Conservation (phyloP, 2,888 invertebrate species). For the Microplitis deprimator region DNA sequence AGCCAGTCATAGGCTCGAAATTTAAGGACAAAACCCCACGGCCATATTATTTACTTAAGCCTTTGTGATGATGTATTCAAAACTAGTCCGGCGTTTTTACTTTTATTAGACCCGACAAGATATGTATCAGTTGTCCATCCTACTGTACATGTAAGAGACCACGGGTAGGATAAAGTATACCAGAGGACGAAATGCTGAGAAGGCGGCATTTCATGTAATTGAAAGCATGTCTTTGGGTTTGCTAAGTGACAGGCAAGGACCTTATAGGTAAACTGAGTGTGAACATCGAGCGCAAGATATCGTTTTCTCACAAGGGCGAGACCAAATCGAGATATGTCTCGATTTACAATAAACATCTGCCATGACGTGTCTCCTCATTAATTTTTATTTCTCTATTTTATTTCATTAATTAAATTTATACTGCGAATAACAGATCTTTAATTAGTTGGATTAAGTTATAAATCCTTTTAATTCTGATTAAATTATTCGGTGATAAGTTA, state of each 20-base stretch:
- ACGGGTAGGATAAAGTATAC: background rate
- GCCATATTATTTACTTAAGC: slow-evolving; percentile 16
- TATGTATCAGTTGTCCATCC: slow-evolving; percentile 36
- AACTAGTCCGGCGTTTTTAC: slow-evolving; percentile 4
- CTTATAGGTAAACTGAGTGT: slow-evolving; percentile 61
- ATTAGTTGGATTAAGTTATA: slow-evolving; percentile 50
- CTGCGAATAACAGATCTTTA: slow-evolving; percentile 26
- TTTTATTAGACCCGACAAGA: slow-evolving; percentile 21
- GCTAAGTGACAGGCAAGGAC: slow-evolving; percentile 67
- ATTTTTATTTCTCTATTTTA: slow-evolving; percentile 18
- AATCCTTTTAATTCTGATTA: slow-evolving; percentile 62
- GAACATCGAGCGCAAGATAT: slow-evolving; percentile 52
- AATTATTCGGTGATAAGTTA: slow-evolving; percentile 65
- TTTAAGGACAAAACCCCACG: background rate
- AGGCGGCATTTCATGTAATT: slow-evolving; percentile 59
- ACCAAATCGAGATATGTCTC: slow-evolving; percentile 40
- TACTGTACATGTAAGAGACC: slow-evolving; percentile 10
- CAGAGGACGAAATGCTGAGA: slow-evolving; percentile 32
- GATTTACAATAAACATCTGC: slow-evolving; percentile 25
- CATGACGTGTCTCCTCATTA: slow-evolving; percentile 23
- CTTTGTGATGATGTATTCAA: slow-evolving; percentile 11
- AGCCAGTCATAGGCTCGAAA: slow-evolving; percentile 7
- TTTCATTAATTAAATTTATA: slow-evolving; percentile 2
- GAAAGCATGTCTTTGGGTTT: slow-evolving; percentile 60
- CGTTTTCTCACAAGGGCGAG: slow-evolving; percentile 40